Evolutionary conservation across 2,113 vertebrate species (phyloP).

Genomic region (Donacobius atricapilla): DNA sequence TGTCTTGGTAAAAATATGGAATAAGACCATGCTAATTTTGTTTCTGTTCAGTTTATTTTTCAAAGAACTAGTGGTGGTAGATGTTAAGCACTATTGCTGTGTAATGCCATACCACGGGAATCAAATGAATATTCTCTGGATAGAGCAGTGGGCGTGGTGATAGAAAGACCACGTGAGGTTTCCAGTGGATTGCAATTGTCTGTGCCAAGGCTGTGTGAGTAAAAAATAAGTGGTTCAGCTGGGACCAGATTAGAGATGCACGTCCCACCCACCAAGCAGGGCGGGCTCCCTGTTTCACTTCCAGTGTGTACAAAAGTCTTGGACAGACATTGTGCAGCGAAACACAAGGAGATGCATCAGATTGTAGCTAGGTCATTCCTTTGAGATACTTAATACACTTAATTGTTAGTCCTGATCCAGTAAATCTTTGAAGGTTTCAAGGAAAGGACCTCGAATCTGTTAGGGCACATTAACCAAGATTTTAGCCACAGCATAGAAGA

Average conservation of each 20-base stretch:
- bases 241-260: not conserved
- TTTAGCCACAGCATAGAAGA: not conserved
- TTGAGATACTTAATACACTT: not conserved
- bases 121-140: not conserved
- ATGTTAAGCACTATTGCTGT: not conserved
- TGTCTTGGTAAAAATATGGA: not conserved
- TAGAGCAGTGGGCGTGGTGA: not conserved
- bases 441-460: not conserved
- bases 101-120: not conserved
- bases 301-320: not conserved
- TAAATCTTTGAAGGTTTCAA: not conserved
- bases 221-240: not conserved
- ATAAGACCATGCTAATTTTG: accelerated
- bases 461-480: not conserved
- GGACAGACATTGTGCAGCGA: not conserved
- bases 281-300: not conserved
- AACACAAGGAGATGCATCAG: not conserved
- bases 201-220: not conserved
- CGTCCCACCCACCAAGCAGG: too few relatives aligned
- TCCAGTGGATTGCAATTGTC: not conserved
- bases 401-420: not conserved
- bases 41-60: not conserved
- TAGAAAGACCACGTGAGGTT: not conserved
- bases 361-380: not conserved
- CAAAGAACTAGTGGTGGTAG: not conserved